phyloP scores from a whole-genome alignment of 2,888 invertebrate species.

The Caenorhabditis wallacei region DNA sequence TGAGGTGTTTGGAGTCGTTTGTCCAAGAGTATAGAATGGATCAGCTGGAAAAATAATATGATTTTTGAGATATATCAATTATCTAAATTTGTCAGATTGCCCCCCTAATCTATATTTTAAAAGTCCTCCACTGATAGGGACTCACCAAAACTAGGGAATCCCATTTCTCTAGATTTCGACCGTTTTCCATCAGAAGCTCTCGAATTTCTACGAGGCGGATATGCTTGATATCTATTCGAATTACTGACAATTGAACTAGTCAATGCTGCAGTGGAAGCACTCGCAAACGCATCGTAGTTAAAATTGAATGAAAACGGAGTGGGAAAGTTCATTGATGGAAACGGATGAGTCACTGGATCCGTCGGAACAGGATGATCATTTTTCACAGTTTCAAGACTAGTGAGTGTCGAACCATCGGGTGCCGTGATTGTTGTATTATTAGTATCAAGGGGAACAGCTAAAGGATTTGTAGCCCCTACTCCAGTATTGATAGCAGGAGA shows the following conservation, averaged over 20 bases:
- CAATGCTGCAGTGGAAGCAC: not conserved
- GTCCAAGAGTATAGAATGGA: conserved; percentile 57
- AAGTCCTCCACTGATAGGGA: too few relatives aligned
- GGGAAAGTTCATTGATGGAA: conserved; percentile 3
- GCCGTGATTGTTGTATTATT: not conserved
- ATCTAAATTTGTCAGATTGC: too few relatives aligned
- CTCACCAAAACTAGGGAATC: too few relatives aligned
- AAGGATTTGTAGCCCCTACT: not conserved
- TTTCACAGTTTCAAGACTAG: not conserved
- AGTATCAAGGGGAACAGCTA: not conserved
- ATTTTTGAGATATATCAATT: not conserved
- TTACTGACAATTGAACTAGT: conserved; percentile 9
- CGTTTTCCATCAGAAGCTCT: too few relatives aligned
- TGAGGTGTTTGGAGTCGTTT: conserved; percentile 59
- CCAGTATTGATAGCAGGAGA: not conserved
- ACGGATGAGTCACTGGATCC: not conserved
- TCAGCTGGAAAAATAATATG: conserved; percentile 53
- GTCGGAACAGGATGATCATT: not conserved
- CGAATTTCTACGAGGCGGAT: too few relatives aligned
- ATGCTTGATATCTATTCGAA: conserved; percentile 16
- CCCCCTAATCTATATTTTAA: too few relatives aligned
- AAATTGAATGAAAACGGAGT: conserved; percentile 12
- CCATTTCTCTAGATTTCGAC: too few relatives aligned
- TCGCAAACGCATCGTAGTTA: not conserved
- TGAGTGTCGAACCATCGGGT: not conserved